These are phyloP conservation scores for Drepanosiphum platanoidis DNA, from an alignment of 2,888 invertebrate species.

Conservation along the genomic window DNA sequence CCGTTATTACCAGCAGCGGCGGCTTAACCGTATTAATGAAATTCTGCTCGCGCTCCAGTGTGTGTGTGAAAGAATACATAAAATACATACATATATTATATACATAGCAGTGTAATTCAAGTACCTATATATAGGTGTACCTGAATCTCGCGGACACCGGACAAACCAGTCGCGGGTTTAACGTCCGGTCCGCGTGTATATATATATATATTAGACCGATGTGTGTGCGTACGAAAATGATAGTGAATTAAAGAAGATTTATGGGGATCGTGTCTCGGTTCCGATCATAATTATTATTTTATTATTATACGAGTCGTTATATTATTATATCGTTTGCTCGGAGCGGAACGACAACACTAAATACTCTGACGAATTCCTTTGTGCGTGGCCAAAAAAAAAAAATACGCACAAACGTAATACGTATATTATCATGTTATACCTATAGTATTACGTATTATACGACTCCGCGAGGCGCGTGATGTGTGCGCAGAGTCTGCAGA, in stretches of 20 bases:
- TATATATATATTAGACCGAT: not conserved
- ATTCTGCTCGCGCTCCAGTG: not conserved
- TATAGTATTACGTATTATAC: not conserved
- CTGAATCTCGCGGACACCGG: not conserved
- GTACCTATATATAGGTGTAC: not conserved
- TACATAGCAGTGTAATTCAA: not conserved
- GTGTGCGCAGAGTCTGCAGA: no score
- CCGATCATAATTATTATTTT: not conserved
- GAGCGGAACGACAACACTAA: not conserved
- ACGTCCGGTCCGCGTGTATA: not conserved
- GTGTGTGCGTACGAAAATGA: not conserved
- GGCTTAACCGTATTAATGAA: not conserved
- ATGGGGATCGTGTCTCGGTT: not conserved
- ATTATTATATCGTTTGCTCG: slow-evolving; percentile 3
- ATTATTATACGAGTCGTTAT: not conserved
- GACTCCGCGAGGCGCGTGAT: not conserved
- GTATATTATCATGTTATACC: not conserved
- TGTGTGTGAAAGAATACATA: not conserved
- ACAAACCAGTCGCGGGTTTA: slow-evolving; percentile 11
- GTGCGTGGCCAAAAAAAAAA: not conserved
- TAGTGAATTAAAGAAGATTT: slow-evolving; percentile 12
- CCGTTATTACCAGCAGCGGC: not conserved
- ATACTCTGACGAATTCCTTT: not conserved
- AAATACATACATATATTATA: not conserved
- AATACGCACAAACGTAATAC: not conserved